Evolutionary conservation across 2,888 invertebrate species (phyloP).

Genomic region (Pterobdella sp.): DNA sequence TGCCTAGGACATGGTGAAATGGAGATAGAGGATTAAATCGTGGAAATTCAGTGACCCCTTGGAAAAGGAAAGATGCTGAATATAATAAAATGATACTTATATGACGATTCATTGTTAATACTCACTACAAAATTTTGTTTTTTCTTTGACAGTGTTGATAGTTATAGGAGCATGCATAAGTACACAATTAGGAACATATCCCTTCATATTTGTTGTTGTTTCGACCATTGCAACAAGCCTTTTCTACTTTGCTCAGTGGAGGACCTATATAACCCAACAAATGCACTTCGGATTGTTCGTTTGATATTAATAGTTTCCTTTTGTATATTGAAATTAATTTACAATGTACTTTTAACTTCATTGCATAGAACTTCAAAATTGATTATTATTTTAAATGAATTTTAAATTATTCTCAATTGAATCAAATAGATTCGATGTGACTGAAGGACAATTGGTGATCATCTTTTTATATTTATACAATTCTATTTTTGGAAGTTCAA

Average conservation of each 20-base stretch:
- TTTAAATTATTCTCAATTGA: not conserved
- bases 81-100: too few species aligned
- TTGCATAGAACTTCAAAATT: not conserved
- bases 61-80: too few species aligned
- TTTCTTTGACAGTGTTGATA: conserved; percentile 49
- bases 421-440: conserved; percentile 78
- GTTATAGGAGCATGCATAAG: conserved; percentile 90
- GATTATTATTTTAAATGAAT: not conserved
- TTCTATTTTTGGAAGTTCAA: conserved; percentile 71
- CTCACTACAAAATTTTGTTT: too few species aligned
- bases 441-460: conserved; percentile 91
- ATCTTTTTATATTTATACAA: conserved; percentile 79
- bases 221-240: conserved; percentile 87
- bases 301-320: too few species aligned
- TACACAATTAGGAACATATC: conserved; percentile 80
- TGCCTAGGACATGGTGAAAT: too few species aligned
- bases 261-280: conserved; percentile 87
- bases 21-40: too few species aligned
- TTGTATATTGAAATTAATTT: too few species aligned
- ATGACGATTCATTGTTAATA: too few species aligned
- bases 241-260: conserved; percentile 99
- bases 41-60: too few species aligned
- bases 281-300: conserved; percentile 53
- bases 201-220: conserved; percentile 89
- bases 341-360: not conserved